Conservation (phyloP, 2,888 invertebrate species). For the Hirtodrosophila cameraria region DNA sequence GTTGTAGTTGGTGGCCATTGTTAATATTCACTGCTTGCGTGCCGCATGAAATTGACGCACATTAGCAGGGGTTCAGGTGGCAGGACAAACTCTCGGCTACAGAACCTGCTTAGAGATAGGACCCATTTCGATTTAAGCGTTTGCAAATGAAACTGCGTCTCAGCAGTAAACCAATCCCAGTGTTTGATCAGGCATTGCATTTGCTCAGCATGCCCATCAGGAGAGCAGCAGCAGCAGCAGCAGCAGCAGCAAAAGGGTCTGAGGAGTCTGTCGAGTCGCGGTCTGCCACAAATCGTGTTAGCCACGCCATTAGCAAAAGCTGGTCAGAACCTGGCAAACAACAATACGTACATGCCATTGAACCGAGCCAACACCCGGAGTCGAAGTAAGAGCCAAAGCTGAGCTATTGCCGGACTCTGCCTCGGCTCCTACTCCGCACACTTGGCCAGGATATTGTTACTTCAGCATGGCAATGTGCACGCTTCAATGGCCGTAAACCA, state of each 20-base stretch:
- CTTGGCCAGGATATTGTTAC: no score
- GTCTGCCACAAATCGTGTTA: slow-evolving; percentile 72
- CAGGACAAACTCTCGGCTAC: not conserved
- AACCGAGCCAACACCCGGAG: slow-evolving; percentile 19
- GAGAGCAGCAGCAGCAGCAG: not conserved
- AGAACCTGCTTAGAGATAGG: not conserved
- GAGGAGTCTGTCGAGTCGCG: slow-evolving; percentile 34
- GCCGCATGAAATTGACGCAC: slow-evolving; percentile 61
- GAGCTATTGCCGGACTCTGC: slow-evolving; percentile 5
- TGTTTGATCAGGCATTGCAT: slow-evolving; percentile 73
- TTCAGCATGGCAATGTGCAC: slow-evolving; percentile 51
- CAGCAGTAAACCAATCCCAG: slow-evolving; percentile 60
- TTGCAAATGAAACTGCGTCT: slow-evolving; percentile 27
- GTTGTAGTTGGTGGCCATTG: slow-evolving; percentile 51
- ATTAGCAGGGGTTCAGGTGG: slow-evolving; percentile 47
- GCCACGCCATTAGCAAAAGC: slow-evolving; percentile 79
- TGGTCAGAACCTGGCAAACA: slow-evolving; percentile 46
- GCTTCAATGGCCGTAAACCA: slow-evolving; percentile 74
- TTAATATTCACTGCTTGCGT: slow-evolving; percentile 66
- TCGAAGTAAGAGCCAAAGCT: slow-evolving; percentile 1
- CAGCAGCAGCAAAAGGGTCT: no score
- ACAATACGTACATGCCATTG: slow-evolving; percentile 43
- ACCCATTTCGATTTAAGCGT: slow-evolving; percentile 20
- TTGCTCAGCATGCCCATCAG: slow-evolving; percentile 48
- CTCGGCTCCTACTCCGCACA: no score